phyloP scores from a whole-genome alignment of 2,888 invertebrate species.

The Osmoderma eremita region DNA sequence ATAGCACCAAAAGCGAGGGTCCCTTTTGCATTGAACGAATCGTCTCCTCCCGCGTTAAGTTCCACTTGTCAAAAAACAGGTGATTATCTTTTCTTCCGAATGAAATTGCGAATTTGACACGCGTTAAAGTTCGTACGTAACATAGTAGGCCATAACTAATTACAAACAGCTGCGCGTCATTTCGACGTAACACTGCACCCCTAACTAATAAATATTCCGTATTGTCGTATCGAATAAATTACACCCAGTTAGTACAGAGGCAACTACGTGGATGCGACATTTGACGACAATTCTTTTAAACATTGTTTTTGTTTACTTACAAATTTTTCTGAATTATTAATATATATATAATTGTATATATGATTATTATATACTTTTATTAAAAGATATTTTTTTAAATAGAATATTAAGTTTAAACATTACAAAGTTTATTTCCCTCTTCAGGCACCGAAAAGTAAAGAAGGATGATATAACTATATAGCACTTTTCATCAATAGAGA shows the following conservation, averaged over 20 bases:
- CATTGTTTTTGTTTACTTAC: too few species aligned
- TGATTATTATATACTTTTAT: too few species aligned
- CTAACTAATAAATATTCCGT: slow-evolving; percentile 37
- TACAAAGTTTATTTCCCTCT: too few species aligned
- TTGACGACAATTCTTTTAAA: background rate
- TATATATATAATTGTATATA: background rate
- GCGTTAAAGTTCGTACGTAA: slow-evolving; percentile 57
- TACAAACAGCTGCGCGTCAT: slow-evolving; percentile 56
- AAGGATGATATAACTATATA: too few species aligned
- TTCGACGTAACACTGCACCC: slow-evolving; percentile 41
- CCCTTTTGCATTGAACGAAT: slow-evolving; percentile 1
- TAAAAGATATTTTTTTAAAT: too few species aligned
- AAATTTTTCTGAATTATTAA: background rate
- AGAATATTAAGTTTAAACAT: too few species aligned
- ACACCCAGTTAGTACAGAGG: slow-evolving; percentile 26
- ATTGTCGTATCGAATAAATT: slow-evolving; percentile 37
- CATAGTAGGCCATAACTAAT: slow-evolving; percentile 58
- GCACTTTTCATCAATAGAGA: too few species aligned
- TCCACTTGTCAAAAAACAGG: slow-evolving; percentile 52
- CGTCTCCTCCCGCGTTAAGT: slow-evolving; percentile 8
- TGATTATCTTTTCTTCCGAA: slow-evolving; percentile 60
- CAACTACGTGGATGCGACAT: slow-evolving; percentile 4
- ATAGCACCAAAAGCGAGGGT: slow-evolving; percentile 16
- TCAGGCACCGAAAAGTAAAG: too few species aligned
- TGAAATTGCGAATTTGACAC: slow-evolving; percentile 61